These are phyloP conservation scores for Chlorocebus sabaeus DNA, from an alignment of 2,113 vertebrate genomes.

Conservation along the genomic window DNA sequence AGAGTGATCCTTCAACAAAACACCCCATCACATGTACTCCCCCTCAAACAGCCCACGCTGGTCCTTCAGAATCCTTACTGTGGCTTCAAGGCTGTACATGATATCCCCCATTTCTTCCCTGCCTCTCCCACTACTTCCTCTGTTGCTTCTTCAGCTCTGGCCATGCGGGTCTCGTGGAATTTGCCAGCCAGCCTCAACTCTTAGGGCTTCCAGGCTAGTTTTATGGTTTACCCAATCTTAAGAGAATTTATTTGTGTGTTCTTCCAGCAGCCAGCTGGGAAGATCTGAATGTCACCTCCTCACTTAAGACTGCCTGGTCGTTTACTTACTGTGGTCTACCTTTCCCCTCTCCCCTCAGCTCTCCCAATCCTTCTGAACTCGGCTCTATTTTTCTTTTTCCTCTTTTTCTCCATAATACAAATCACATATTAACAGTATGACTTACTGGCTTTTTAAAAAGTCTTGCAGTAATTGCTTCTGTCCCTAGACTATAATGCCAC, in stretches of 20 bases:
- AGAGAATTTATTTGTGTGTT: not conserved
- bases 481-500: not conserved
- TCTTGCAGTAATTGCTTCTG: not conserved
- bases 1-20: not conserved
- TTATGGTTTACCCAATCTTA: no score
- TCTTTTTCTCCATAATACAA: not conserved
- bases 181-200: not conserved
- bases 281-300: not conserved
- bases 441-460: no score
- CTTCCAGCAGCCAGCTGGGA: not conserved
- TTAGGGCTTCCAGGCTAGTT: no score
- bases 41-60: fast-evolving
- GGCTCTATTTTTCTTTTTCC: not conserved
- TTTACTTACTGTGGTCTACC: not conserved
- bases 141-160: not conserved
- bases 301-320: fast-evolving
- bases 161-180: not conserved
- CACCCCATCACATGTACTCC: no score
- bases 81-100: fast-evolving
- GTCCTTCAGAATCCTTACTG: fast-evolving
- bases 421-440: not conserved
- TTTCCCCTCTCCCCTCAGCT: fast-evolving
- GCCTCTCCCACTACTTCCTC: not conserved
- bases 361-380: not conserved
- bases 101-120: no score